Base-by-base conservation (phyloP, 53 echinoderm and acorn worm genomes). In the Echinarachnius parma region DNA sequence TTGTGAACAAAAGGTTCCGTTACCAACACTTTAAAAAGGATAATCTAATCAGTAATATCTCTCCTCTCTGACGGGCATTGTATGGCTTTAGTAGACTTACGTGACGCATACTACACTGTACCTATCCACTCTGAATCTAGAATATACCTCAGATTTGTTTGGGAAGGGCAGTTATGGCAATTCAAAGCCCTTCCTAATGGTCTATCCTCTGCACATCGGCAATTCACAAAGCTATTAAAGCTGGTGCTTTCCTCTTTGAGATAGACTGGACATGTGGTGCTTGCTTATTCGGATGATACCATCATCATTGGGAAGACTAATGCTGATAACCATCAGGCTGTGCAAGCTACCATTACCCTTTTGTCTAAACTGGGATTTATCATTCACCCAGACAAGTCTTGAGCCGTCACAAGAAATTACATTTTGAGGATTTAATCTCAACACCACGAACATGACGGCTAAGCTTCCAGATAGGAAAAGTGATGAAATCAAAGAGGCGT, bases 171-270 rank as follows among this genome's bases (percentile, higher is more conserved):
- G 24, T 8, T 50, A 3, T 50, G 52, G 52, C 52, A 50, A 50
- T 19, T n/a, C n/a, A n/a, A n/a, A n/a, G n/a, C n/a, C n/a, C n/a
- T n/a, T n/a, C n/a, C n/a, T n/a, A n/a, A n/a, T n/a, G n/a, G n/a
- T n/a, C n/a, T n/a, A n/a, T n/a, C n/a, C n/a, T n/a, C n/a, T n/a
- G n/a, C n/a, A n/a, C n/a, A n/a, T n/a, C n/a, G n/a, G n/a, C n/a
- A n/a, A n/a, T n/a, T n/a, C n/a, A n/a, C n/a, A n/a, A n/a, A n/a
- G n/a, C n/a, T n/a, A n/a, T n/a, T n/a, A n/a, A n/a, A n/a, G n/a
- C n/a, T n/a, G n/a, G n/a, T 50, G 52, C 24, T 50, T 50, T 21
- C 52, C 52, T 50, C 52, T 50, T 25, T n/a, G 21, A 15, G 52
- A 50, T 25, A 50, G 11, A 4, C 52, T 25, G 24, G 24, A 20